These are phyloP conservation scores for Indicator indicator DNA, from an alignment of 2,113 vertebrate genomes.

Conservation along the genomic window DNA sequence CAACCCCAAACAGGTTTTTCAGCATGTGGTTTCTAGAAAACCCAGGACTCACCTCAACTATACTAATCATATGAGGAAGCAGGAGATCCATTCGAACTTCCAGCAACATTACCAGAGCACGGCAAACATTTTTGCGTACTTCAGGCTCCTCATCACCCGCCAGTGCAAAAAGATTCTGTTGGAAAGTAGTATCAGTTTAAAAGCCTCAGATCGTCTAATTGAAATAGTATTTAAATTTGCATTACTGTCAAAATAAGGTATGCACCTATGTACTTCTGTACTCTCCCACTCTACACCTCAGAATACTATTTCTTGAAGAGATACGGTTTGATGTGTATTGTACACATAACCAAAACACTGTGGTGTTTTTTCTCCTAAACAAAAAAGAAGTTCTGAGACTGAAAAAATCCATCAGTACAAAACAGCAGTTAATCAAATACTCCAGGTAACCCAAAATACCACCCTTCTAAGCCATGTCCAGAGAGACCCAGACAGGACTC, in stretches of 20 bases:
- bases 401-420: not conserved
- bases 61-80: slow-evolving; percentile 97
- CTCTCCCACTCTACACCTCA: not conserved
- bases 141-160: slow-evolving; percentile 95
- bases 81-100: slow-evolving; percentile 96
- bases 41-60: slow-evolving; percentile 86
- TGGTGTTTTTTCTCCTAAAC: not conserved
- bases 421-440: not conserved
- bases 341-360: not conserved
- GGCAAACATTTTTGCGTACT: slow-evolving; percentile 96
- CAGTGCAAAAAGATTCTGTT: slow-evolving; percentile 94
- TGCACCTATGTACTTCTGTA: not conserved
- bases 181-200: not conserved
- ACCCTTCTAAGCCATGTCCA: not conserved
- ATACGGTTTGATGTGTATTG: not conserved
- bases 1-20: not conserved
- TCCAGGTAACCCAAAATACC: not conserved
- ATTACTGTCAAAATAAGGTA: not conserved
- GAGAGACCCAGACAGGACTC: not conserved
- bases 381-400: not conserved
- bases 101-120: slow-evolving; percentile 96
- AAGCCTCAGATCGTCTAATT: not conserved
- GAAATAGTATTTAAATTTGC: not conserved
- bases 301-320: not conserved
- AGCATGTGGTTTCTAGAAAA: not conserved